Conservation (phyloP, 2,797 vertebrate species). For the Tokudaia tokunoshimensis region DNA sequence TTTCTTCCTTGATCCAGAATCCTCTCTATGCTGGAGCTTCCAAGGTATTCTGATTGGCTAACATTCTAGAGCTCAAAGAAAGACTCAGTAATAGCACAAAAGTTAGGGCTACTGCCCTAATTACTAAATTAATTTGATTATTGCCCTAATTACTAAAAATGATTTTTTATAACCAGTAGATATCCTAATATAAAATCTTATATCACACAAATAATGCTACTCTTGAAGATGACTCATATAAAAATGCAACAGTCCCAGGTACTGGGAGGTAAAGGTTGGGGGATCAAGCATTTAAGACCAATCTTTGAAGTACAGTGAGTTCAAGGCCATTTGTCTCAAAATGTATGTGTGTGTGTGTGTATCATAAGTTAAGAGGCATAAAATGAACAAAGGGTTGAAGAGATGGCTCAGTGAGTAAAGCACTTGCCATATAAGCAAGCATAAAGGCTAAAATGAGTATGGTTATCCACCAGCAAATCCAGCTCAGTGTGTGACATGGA, state of each 20-base stretch:
- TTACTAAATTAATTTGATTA: slow-evolving; percentile 12
- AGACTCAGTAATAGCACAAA: slow-evolving; percentile 50
- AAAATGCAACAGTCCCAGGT: background rate
- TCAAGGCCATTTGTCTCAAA: background rate
- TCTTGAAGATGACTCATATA: background rate
- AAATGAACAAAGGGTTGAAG: background rate
- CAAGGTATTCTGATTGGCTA: slow-evolving; percentile 46
- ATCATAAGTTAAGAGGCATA: slow-evolving; percentile 31
- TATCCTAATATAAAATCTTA: slow-evolving; percentile 35
- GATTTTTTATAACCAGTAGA: slow-evolving; percentile 18
- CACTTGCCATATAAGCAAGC: background rate
- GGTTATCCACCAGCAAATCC: background rate
- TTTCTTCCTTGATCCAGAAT: slow-evolving; percentile 16
- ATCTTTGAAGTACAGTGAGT: background rate
- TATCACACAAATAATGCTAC: slow-evolving; percentile 27
- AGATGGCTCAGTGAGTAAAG: background rate
- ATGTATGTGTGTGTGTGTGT: background rate
- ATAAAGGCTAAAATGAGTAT: background rate
- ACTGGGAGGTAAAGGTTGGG: background rate
- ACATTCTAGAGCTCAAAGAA: slow-evolving; percentile 44
- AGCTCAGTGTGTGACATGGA: background rate
- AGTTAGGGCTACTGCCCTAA: slow-evolving; percentile 1
- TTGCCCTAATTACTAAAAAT: slow-evolving; percentile 33
- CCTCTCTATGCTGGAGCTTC: slow-evolving; percentile 43
- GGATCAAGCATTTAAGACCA: background rate